These are phyloP conservation scores for Dryococelus australis DNA, from an alignment of 2,888 invertebrate species.

Conservation along the genomic window DNA sequence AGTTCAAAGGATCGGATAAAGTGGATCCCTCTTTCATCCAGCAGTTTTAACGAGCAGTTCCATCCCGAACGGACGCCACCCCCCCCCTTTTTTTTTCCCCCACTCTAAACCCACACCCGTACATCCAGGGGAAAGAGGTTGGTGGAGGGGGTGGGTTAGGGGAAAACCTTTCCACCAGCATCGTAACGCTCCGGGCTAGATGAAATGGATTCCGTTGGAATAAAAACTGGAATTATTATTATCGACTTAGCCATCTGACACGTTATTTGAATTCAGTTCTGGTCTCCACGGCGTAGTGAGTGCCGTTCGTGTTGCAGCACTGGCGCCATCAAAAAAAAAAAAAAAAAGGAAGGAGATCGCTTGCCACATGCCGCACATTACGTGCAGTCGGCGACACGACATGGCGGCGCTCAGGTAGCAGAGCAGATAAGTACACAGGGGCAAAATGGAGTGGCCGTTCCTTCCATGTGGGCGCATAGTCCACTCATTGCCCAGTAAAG, in stretches of 20 bases:
- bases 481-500: no score
- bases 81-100: neutral
- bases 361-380: neutral
- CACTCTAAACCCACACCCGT: neutral
- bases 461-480: no score
- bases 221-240: conserved; percentile 16
- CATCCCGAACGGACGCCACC: neutral
- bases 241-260: neutral
- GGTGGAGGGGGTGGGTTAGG: neutral
- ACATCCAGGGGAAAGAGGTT: no score
- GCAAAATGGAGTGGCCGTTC: no score
- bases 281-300: neutral
- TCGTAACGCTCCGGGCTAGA: neutral
- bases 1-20: conserved; percentile 1
- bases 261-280: conserved; percentile 9
- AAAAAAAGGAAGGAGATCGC: neutral
- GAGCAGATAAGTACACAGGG: no score
- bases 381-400: no score
- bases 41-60: conserved; percentile 11
- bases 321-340: neutral
- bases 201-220: neutral
- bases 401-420: no score
- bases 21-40: neutral
- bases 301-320: neutral
- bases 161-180: neutral